Conservation (phyloP, 92 coral and sea anemone genomes). For the Isaurus tuberculatus region DNA sequence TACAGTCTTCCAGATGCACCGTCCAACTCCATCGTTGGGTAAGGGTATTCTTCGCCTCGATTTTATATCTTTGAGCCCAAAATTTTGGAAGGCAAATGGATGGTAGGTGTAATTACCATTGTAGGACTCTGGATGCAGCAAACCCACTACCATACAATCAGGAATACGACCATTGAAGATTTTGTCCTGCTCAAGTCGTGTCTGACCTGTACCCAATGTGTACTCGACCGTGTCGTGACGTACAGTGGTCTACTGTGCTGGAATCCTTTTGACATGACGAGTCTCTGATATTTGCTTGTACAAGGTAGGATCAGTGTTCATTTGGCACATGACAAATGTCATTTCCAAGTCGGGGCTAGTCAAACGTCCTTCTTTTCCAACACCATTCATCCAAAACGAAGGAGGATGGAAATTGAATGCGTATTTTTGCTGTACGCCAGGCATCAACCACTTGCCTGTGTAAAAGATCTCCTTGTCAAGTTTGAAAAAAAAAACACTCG, state of each 20-base stretch:
- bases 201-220: conserved; percentile 1
- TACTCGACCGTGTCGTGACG: conserved; percentile 2
- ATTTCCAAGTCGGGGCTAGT: neutral
- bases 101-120: neutral
- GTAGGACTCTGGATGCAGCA: conserved; percentile 12
- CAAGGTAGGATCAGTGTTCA: neutral
- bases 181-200: conserved; percentile 8
- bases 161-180: conserved; percentile 6
- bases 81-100: neutral
- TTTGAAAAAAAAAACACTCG: neutral
- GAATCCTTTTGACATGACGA: neutral
- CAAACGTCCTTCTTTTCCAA: neutral
- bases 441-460: neutral
- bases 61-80: neutral
- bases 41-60: conserved; percentile 42
- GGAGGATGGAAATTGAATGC: neutral
- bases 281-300: neutral
- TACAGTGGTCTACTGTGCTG: neutral
- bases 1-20: neutral
- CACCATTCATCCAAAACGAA: neutral
- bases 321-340: neutral
- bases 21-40: conserved; percentile 14
- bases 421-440: neutral
- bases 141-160: conserved; percentile 2
- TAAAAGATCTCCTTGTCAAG: neutral